These are phyloP conservation scores for Gorsachius goisagi DNA, from an alignment of 2,113 vertebrate genomes.

Conservation along the genomic window DNA sequence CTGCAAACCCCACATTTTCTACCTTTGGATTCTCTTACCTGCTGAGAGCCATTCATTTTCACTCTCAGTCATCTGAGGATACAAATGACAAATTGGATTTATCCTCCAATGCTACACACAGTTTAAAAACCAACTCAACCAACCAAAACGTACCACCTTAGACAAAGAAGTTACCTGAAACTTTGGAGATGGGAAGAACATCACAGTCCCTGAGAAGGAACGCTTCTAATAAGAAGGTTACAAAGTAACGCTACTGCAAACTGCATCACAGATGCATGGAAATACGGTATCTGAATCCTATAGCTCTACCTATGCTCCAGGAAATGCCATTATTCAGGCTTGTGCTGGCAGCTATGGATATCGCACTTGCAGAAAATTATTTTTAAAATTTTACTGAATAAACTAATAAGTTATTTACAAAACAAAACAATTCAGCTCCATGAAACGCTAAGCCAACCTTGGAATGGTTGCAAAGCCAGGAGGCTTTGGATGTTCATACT, in stretches of 20 bases:
- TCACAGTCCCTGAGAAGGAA: not conserved
- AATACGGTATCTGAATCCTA: not conserved
- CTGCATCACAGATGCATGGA: not conserved
- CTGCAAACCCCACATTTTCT: not conserved
- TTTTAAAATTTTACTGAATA: conserved; percentile 2
- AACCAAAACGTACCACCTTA: not conserved
- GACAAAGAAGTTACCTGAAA: not conserved
- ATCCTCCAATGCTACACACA: not conserved
- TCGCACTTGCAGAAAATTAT: not conserved
- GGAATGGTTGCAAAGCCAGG: not conserved
- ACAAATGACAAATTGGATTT: not conserved
- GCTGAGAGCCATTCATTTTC: not conserved
- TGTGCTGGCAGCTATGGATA: not conserved
- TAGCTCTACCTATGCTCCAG: not conserved
- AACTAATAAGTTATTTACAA: not conserved
- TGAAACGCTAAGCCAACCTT: not conserved
- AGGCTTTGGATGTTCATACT: not conserved
- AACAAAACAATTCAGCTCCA: not conserved
- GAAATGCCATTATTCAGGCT: not conserved
- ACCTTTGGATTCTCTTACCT: not conserved
- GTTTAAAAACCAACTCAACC: not conserved
- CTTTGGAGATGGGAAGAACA: not conserved
- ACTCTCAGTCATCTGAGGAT: not conserved
- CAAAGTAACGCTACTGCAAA: not conserved
- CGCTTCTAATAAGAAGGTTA: not conserved